A percentile compares a stretch with the other conserved stretches of the same genome.
Conservation (phyloP, 2,888 invertebrate species). For the Phanerotoma sp. region DNA sequence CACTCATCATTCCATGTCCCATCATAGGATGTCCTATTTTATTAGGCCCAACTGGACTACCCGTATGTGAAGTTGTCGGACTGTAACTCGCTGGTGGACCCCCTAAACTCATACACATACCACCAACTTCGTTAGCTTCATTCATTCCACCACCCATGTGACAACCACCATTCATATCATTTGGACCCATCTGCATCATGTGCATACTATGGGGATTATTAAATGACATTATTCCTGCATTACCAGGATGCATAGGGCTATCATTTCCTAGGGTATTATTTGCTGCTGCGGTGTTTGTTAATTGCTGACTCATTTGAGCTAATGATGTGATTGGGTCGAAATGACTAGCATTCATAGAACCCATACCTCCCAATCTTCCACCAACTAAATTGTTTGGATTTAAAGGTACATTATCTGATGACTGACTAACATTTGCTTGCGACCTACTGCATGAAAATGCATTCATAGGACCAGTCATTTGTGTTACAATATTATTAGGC, state of each 20-base stretch:
- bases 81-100: constrained; percentile 53
- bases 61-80: constrained; percentile 51
- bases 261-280: constrained; percentile 63
- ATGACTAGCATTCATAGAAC: constrained; percentile 61
- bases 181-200: constrained; percentile 52
- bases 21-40: constrained; percentile 52
- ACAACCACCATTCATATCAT: constrained; percentile 56
- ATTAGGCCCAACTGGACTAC: constrained; percentile 49
- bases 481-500: constrained; percentile 36
- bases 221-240: constrained; percentile 62
- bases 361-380: constrained; percentile 50
- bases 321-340: constrained; percentile 93
- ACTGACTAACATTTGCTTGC: constrained; percentile 49
- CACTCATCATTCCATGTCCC: constrained; percentile 52
- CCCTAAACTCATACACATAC: constrained; percentile 52
- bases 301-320: constrained; percentile 92
- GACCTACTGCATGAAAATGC: constrained; percentile 51
- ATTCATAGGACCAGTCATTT: constrained; percentile 42
- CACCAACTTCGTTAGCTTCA: constrained; percentile 50
- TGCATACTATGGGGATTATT: constrained; percentile 59
- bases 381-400: constrained; percentile 67
- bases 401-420: constrained; percentile 65
- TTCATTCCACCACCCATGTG: constrained; percentile 49
- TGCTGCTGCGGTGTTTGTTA: constrained; percentile 76
- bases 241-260: constrained; percentile 53